Conservation (phyloP, 1,140 invertebrate species). For the Anoplophora glabripennis region DNA sequence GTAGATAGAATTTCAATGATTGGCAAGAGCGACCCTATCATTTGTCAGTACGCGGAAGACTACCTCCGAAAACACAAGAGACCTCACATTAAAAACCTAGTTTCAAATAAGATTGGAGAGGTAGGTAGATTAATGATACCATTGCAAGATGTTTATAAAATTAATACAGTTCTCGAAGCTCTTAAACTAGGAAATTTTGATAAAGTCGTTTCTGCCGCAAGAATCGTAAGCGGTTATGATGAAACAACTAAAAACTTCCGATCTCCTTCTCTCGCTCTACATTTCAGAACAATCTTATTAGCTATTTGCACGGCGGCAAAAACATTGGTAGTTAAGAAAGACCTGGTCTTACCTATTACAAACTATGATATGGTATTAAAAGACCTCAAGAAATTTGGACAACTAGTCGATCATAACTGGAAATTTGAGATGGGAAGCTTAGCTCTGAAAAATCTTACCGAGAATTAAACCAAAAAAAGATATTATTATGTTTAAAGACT, state of each 20-base stretch:
- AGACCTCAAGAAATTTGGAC: constrained; percentile 16
- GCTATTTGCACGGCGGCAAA: constrained; percentile 11
- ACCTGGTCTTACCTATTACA: constrained; percentile 16
- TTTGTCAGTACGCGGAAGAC: constrained; percentile 9
- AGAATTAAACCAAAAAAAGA: constrained; percentile 18
- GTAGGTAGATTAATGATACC: constrained; percentile 11
- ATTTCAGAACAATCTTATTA: constrained; percentile 21
- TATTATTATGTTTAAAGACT: constrained; percentile 16
- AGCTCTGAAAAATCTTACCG: constrained; percentile 23
- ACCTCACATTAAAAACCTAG: constrained; percentile 14
- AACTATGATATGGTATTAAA: constrained; percentile 19
- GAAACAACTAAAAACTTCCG: constrained; percentile 16
- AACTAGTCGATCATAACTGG: constrained; percentile 18
- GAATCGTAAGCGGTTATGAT: constrained; percentile 11
- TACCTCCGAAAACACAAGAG: not conserved
- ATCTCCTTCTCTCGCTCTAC: constrained; percentile 23
- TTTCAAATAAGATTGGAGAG: constrained; percentile 14
- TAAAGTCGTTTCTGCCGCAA: constrained; percentile 9
- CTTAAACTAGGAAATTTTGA: constrained; percentile 9
- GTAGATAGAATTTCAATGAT: constrained; percentile 14
- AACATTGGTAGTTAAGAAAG: constrained; percentile 12
- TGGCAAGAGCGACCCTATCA: constrained; percentile 10
- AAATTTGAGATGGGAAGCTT: constrained; percentile 25
- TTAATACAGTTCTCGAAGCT: constrained; percentile 8
- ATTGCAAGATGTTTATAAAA: constrained; percentile 2